Evolutionary conservation across 2,888 invertebrate genomes (phyloP).

Genomic region (Argynnis bischoffii): DNA sequence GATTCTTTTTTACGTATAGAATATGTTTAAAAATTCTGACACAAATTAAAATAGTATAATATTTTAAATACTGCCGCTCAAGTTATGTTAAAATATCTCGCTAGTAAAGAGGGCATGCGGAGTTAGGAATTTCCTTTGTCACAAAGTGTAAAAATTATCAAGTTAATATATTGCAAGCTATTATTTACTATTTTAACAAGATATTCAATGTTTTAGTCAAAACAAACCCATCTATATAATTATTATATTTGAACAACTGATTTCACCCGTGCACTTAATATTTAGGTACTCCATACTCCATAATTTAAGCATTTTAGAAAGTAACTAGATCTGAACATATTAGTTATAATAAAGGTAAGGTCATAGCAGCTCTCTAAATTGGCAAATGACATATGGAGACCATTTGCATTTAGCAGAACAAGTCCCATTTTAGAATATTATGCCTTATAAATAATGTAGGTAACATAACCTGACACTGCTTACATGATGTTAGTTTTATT

Average conservation of each 20-base stretch:
- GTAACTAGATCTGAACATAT: conserved; percentile 9
- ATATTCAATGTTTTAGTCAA: too few relatives aligned
- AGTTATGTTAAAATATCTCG: conserved; percentile 4
- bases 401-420: conserved; percentile 8
- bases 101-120: not conserved
- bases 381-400: conserved; percentile 13
- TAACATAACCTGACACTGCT: too few relatives aligned
- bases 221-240: not conserved
- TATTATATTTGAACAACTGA: not conserved
- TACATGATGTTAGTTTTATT: too few relatives aligned
- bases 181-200: not conserved
- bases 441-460: conserved; percentile 4
- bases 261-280: not conserved
- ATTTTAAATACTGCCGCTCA: not conserved
- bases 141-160: not conserved
- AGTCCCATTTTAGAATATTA: conserved; percentile 7
- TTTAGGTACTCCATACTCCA: not conserved
- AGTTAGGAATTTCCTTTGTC: conserved; percentile 10
- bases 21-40: not conserved
- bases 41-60: not conserved
- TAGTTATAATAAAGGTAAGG: conserved; percentile 18
- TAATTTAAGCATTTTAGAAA: conserved; percentile 22
- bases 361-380: conserved; percentile 18
- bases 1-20: not conserved
- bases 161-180: not conserved